phyloP scores from a whole-genome alignment of 2,888 invertebrate genomes.

The Antitype chi region DNA sequence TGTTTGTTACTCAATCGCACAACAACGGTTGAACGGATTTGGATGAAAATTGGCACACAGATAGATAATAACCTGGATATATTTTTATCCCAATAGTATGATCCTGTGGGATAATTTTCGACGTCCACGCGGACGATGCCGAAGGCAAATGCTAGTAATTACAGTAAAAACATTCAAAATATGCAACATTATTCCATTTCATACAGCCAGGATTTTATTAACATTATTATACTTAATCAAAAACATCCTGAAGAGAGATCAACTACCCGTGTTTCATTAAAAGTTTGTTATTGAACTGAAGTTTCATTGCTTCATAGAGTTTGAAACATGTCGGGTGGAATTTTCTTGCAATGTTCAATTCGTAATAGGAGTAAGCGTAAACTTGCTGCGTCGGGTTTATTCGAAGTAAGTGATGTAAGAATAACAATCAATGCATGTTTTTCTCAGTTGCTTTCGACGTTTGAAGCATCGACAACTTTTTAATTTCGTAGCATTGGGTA shows the following conservation, averaged over 20 bases:
- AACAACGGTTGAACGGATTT: no score
- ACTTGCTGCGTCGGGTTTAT: slow-evolving; percentile 49
- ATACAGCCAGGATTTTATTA: slow-evolving; percentile 35
- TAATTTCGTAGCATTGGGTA: background rate
- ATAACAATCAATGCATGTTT: slow-evolving; percentile 45
- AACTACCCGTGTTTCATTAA: slow-evolving; percentile 86
- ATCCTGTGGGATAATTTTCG: no score
- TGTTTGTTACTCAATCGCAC: no score
- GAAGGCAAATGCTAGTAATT: no score
- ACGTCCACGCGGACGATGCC: no score
- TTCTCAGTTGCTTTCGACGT: slow-evolving; percentile 26
- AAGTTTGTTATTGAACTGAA: slow-evolving; percentile 84
- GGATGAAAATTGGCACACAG: no score
- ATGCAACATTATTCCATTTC: slow-evolving; percentile 12
- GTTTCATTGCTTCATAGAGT: slow-evolving; percentile 82
- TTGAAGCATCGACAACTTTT: slow-evolving; percentile 49
- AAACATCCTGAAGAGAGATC: slow-evolving; percentile 74
- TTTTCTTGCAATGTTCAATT: slow-evolving; percentile 81
- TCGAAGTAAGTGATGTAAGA: slow-evolving; percentile 41
- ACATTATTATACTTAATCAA: slow-evolving; percentile 65
- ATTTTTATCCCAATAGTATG: no score
- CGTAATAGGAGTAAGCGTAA: slow-evolving; percentile 69
- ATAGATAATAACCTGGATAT: no score
- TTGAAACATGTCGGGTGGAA: slow-evolving; percentile 81
- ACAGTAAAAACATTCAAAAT: background rate